Percentiles rank a stretch among this genome's conserved stretches.
Evolutionary conservation across 2,797 vertebrate genomes (phyloP).

Genomic region (Bucorvus abyssinicus): DNA sequence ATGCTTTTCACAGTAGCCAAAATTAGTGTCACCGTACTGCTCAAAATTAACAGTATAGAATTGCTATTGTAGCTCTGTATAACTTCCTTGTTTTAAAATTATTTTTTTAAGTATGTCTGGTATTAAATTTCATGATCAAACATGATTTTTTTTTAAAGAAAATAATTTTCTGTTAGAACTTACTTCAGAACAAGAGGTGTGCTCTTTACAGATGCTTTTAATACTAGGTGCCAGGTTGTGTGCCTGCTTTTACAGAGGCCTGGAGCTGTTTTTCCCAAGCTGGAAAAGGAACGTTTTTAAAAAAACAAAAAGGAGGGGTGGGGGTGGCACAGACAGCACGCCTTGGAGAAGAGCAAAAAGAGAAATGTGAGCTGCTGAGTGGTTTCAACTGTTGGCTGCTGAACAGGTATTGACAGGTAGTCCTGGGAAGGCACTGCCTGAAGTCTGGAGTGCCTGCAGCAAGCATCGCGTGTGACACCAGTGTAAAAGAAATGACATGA

Average conservation of each 20-base stretch:
- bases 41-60: not conserved
- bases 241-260: not conserved
- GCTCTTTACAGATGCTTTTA: not conserved
- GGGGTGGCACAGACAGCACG: too few relatives aligned
- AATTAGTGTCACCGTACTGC: not conserved
- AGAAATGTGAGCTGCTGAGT: not conserved
- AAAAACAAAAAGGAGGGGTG: not conserved
- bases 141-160: not conserved
- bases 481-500: not conserved
- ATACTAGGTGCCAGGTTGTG: not conserved
- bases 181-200: not conserved
- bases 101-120: not conserved
- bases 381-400: not conserved
- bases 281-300: not conserved
- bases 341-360: not conserved
- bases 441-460: not conserved
- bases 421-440: not conserved
- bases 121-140: not conserved
- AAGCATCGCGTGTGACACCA: accelerated
- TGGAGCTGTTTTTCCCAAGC: not conserved
- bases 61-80: not conserved
- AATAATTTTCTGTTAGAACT: not conserved
- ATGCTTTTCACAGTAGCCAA: not conserved
- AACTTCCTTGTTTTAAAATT: not conserved
- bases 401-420: constrained; percentile 2